phyloP scores from a whole-genome alignment of 2,888 invertebrate genomes.

The Chrysotoxum bicinctum region DNA sequence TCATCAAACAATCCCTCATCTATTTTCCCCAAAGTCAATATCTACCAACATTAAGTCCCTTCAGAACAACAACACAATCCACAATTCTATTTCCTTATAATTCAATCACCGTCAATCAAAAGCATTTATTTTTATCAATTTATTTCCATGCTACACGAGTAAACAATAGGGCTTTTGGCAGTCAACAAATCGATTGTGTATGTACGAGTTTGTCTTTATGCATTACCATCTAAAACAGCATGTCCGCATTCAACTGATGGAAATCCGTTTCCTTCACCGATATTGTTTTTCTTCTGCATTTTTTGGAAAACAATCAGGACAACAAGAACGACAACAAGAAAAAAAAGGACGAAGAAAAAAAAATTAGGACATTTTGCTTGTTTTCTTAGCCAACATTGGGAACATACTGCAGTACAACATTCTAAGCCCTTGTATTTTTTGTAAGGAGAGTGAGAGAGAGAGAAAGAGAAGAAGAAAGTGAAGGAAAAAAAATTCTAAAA shows the following conservation, averaged over 20 bases:
- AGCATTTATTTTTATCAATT: conserved; percentile 30
- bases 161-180: conserved; percentile 4
- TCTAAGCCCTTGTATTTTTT: conserved; percentile 21
- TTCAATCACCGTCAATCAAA: conserved; percentile 22
- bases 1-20: no score
- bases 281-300: conserved; percentile 1
- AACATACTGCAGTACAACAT: conserved; percentile 63
- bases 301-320: conserved; percentile 20
- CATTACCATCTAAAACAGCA: conserved; percentile 21
- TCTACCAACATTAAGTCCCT: no score
- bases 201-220: conserved; percentile 3
- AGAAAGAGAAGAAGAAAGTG: not conserved
- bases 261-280: conserved; percentile 12
- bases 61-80: no score
- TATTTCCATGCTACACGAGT: conserved; percentile 17
- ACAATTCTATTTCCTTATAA: conserved; percentile 6
- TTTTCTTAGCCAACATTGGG: conserved; percentile 13
- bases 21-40: no score
- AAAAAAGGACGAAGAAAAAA: not conserved
- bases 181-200: conserved; percentile 12
- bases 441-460: not conserved
- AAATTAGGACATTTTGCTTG: conserved; percentile 1
- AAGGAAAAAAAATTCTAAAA: conserved; percentile 36
- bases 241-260: conserved; percentile 12
- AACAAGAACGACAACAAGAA: not conserved